Percentiles rank a stretch among this genome's conserved stretches.
Conservation (phyloP, 2,888 invertebrate genomes). For the Penaeus monodon region DNA sequence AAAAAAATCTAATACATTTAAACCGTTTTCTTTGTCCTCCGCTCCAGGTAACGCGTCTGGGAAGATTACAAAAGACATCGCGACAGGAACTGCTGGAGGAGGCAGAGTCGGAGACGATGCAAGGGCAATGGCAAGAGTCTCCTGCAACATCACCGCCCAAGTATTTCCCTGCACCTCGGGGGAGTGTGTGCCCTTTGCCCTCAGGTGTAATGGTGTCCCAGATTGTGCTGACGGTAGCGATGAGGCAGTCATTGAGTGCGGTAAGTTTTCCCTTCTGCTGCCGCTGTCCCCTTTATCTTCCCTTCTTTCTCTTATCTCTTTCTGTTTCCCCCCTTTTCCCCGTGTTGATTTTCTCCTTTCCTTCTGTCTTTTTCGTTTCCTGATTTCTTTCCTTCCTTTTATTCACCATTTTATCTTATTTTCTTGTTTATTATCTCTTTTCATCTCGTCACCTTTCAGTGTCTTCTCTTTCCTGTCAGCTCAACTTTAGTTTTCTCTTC, state of each 20-base stretch:
- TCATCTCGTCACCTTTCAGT: background rate
- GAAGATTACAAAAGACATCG: no score
- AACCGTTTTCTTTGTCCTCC: no score
- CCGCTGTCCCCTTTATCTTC: background rate
- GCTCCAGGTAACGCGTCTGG: no score
- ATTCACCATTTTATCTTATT: background rate
- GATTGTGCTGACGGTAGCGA: conserved; percentile 60
- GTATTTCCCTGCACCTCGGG: conserved; percentile 10
- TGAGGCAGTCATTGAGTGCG: conserved; percentile 17
- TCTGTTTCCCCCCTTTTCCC: background rate
- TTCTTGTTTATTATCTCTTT: background rate
- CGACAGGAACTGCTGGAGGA: no score
- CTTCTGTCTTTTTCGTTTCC: background rate
- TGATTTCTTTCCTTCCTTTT: background rate
- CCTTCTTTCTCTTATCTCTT: background rate
- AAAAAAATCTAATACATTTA: no score
- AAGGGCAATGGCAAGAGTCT: no score
- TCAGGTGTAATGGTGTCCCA: conserved; percentile 67
- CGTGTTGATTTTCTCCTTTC: background rate
- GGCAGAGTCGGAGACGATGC: no score
- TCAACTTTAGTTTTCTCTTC: background rate
- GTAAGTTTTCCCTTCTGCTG: background rate
- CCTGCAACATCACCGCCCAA: background rate
- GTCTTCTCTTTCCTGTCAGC: background rate
- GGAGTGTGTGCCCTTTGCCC: conserved; percentile 65